Conservation (phyloP, 2,888 invertebrate species). For the Agrochola litura region DNA sequence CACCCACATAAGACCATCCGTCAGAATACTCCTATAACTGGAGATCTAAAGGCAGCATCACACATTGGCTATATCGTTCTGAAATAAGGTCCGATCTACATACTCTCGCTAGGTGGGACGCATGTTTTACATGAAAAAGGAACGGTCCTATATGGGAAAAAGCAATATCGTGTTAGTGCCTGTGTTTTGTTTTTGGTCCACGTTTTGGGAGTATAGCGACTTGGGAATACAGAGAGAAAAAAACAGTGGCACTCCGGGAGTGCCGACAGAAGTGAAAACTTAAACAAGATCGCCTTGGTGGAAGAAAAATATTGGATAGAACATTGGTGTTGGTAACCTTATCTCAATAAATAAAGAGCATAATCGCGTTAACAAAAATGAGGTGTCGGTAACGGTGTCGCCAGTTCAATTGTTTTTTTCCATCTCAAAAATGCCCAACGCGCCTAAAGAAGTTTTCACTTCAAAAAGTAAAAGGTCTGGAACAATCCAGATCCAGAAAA, state of each 20-base stretch:
- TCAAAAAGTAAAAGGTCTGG: too few relatives aligned
- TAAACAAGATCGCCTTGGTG: too few relatives aligned
- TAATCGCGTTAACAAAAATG: not conserved
- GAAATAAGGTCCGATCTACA: constrained; percentile 64
- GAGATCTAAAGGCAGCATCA: constrained; percentile 34
- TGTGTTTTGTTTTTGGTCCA: constrained; percentile 68
- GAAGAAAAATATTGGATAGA: too few relatives aligned
- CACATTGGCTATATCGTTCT: constrained; percentile 51
- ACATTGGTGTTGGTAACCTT: too few relatives aligned
- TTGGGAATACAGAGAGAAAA: not conserved
- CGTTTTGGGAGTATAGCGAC: constrained; percentile 50
- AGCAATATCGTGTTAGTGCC: constrained; percentile 86
- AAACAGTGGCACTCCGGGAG: not conserved
- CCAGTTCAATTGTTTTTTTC: too few relatives aligned
- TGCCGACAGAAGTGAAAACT: too few relatives aligned
- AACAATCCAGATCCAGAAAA: not conserved
- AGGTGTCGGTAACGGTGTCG: too few relatives aligned
- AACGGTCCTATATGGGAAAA: constrained; percentile 80
- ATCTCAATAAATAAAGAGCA: too few relatives aligned
- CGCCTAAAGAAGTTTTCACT: too few relatives aligned
- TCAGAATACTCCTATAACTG: constrained; percentile 30
- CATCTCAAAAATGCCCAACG: too few relatives aligned
- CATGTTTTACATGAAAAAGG: constrained; percentile 88
- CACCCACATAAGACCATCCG: constrained; percentile 14
- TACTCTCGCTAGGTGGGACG: constrained; percentile 72